Evolutionary conservation across 2,797 vertebrate species (phyloP), one percentile per base, ranked within the genome.

Genomic region (Aulostomus chinensis): DNA sequence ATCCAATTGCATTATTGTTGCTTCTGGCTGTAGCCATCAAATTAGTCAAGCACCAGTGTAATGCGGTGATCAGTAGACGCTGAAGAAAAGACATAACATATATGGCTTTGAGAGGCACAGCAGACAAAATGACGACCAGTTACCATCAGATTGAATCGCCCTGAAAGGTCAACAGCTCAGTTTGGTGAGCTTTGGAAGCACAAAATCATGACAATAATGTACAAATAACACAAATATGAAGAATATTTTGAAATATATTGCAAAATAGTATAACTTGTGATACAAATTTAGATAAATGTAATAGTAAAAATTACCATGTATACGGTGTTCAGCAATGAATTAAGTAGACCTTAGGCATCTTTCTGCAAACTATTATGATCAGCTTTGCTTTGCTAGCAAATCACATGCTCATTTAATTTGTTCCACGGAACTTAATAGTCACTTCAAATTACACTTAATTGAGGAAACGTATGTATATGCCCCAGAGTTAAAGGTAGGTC

Each of bases 1-100:
- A 69, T 71, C 48, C 54, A 47, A 34, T 12, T 34, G 64, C 60
- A 76, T 80, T 72, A 31, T 72, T 73, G 78, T 61, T 38, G 51
- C 65, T 54, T 61, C 25, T 40, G 67, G 58, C 63, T 36, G 60
- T 39, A 46, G 52, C 58, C 73, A 54, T 70, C 74, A 75, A 90
- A 80, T 91, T 89, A 89, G 86, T 89, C 83, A 86, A 75, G 86
- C 88, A 74, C 72, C 59, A 47, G 73, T 78, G 81, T 81, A 84
- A 88, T 81, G 73, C 68, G 76, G 77, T 79, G 75, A 90, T 87
- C 84, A 86, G 78, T 58, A 54, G 62, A 73, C 73, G 78, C 83
- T 85, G 41, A 39, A 88, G 80, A 75, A 75, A 62, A 74, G 69
- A 78, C 78, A 85, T 86, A 84, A 72, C 72, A 76, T 61, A 72